Evolutionary conservation across 1,140 invertebrate species (phyloP), one percentile per base, ranked within the genome.

Genomic region (Drosophila miranda): DNA sequence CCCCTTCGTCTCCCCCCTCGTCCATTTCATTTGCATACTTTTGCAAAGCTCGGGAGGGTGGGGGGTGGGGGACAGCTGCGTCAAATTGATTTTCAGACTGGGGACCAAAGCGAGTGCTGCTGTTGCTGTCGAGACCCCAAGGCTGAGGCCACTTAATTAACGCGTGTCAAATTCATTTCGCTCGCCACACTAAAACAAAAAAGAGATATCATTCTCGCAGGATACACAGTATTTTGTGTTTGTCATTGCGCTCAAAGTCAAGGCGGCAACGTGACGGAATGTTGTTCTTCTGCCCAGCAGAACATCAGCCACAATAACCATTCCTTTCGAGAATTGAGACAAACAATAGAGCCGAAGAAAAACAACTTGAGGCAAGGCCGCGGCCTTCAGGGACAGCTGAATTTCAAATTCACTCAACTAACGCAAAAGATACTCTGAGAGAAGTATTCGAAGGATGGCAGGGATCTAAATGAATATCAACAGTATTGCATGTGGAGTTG

Each of bases 21-120:
- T 50, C 61, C 78, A 69, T 83, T 83, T 82, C 56, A 83, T 82
- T 82, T 82, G 75, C 79, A 83, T 83, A 78, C 79, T 79, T 64
- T 64, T 43, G 34, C 34, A 13, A 13, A 38, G 34, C 34, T 38
- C 4, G 9, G 30, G 0, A 9, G 28, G 16, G 16, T 3, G 9
- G 30, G 30, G 8, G 7, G 30, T n/a, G 26, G 6, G 28, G 42
- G 43, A 43, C 69, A 72, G 68, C 69, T 54, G 49, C 68, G 6
- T 30, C 52, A 73, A 73, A 73, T 73, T 73, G 70, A 73, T 73
- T 73, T 73, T 34, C 69, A 73, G 30, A 30, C 43, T n/a, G 16
- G 19, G 26, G 7, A 28, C 26, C 16, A 43, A 30, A 30, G 7
- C 9, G 34, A 38, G 9, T 68, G 42, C 43, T 41, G 51, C 8